Percentiles rank a stretch among this genome's conserved stretches.
Evolutionary conservation across 2,797 vertebrate species (phyloP).

Genomic region (Danio jaintianensis): DNA sequence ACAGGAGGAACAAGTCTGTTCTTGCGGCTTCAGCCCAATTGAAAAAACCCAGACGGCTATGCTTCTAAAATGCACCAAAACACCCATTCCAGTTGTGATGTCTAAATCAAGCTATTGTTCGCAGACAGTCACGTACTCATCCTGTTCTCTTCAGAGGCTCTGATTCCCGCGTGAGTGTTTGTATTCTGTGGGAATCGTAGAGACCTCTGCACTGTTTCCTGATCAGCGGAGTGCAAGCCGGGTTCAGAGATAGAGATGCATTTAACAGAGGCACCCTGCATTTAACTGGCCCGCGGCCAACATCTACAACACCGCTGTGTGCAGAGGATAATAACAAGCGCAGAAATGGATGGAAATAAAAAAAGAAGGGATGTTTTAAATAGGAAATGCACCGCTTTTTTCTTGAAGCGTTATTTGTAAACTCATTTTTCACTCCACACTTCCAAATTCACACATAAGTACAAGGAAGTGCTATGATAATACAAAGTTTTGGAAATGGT

Average conservation of each 20-base stretch:
- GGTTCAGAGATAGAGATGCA: constrained; percentile 44
- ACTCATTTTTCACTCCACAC: not conserved
- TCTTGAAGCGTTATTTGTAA: constrained; percentile 11
- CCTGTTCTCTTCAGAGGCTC: constrained; percentile 46
- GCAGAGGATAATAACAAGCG: constrained; percentile 53
- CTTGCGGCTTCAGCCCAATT: constrained; percentile 63
- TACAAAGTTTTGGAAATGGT: not conserved
- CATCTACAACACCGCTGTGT: constrained; percentile 49
- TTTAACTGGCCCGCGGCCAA: constrained; percentile 39
- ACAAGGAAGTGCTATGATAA: not conserved
- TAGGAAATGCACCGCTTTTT: not conserved
- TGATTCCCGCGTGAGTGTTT: constrained; percentile 40
- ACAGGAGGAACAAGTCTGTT: constrained; percentile 72
- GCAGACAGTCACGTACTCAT: constrained; percentile 63
- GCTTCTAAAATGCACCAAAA: constrained; percentile 55
- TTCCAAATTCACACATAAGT: not conserved
- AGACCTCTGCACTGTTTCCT: constrained; percentile 54
- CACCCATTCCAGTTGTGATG: constrained; percentile 66
- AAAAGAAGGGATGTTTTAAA: constrained; percentile 33
- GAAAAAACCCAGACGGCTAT: constrained; percentile 62
- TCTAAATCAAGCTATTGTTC: constrained; percentile 73
- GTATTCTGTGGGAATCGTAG: constrained; percentile 50
- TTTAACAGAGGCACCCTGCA: constrained; percentile 44
- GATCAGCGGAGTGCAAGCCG: constrained; percentile 42
- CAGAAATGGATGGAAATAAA: constrained; percentile 37